phyloP scores from a whole-genome alignment of 92 coral and sea anemone species.

The Phenganax stokvisi region DNA sequence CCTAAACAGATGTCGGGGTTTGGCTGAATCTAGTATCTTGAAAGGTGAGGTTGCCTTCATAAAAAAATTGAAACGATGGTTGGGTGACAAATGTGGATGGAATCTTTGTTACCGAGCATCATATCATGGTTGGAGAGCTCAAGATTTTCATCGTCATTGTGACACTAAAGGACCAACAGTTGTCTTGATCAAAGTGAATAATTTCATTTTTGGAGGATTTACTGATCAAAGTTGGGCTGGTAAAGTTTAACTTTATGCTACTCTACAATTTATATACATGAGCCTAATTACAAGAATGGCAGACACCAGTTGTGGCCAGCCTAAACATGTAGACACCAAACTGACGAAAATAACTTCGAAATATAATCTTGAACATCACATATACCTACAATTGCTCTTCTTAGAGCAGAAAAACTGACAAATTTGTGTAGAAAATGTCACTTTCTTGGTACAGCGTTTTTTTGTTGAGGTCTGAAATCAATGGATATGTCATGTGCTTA shows the following conservation, averaged over 20 bases:
- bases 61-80: conserved; percentile 6
- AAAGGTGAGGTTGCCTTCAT: not conserved
- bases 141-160: conserved; percentile 7
- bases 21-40: not conserved
- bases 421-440: too few species aligned
- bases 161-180: conserved; percentile 28
- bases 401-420: too few species aligned
- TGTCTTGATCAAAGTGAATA: conserved; percentile 5
- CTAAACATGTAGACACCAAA: too few species aligned
- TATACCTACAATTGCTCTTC: too few species aligned
- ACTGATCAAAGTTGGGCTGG: conserved; percentile 32
- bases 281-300: too few species aligned
- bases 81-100: conserved; percentile 12
- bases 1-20: not conserved
- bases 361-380: too few species aligned
- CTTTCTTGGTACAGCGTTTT: too few species aligned
- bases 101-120: conserved; percentile 28
- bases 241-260: not conserved
- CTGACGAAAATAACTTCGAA: too few species aligned
- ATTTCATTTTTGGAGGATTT: conserved; percentile 22
- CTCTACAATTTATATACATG: not conserved
- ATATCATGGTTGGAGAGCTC: conserved; percentile 17
- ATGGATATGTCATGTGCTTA: too few species aligned
- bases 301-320: too few species aligned
- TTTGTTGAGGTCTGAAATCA: too few species aligned